Conservation (phyloP, 2,888 invertebrate species). For the Spodoptera picta region DNA sequence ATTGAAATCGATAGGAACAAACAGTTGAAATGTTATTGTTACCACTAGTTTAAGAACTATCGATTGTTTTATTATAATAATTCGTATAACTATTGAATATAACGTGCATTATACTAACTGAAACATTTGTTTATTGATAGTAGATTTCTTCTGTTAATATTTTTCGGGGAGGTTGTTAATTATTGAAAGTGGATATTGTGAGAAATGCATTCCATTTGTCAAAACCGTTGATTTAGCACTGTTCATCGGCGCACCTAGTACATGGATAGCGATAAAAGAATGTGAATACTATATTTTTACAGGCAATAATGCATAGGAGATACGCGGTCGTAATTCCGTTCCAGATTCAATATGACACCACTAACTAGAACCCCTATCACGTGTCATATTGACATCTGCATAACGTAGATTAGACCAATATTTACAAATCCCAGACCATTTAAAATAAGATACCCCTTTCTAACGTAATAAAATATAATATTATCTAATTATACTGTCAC, state of each 20-base stretch:
- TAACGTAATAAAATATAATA: slow-evolving; percentile 67
- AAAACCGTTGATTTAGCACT: slow-evolving; percentile 80
- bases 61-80: slow-evolving; percentile 76
- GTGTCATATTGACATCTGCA: slow-evolving; percentile 48
- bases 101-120: slow-evolving; percentile 67
- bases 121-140: slow-evolving; percentile 61
- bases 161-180: slow-evolving; percentile 77
- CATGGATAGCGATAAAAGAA: slow-evolving; percentile 72
- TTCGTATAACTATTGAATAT: slow-evolving; percentile 63
- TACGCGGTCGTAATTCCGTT: slow-evolving; percentile 63
- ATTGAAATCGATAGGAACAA: slow-evolving; percentile 70
- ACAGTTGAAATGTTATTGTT: slow-evolving; percentile 84
- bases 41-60: slow-evolving; percentile 86
- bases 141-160: slow-evolving; percentile 72
- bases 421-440: slow-evolving; percentile 75
- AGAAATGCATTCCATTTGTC: slow-evolving; percentile 86
- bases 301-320: slow-evolving; percentile 71
- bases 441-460: slow-evolving; percentile 73
- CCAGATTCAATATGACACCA: slow-evolving; percentile 57
- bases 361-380: slow-evolving; percentile 26
- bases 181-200: slow-evolving; percentile 79
- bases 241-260: slow-evolving; percentile 83
- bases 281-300: slow-evolving; percentile 78
- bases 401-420: slow-evolving; percentile 63
- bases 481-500: slow-evolving; percentile 78